Conservation (phyloP, 2,888 invertebrate species). For the Notodonta ziczac region DNA sequence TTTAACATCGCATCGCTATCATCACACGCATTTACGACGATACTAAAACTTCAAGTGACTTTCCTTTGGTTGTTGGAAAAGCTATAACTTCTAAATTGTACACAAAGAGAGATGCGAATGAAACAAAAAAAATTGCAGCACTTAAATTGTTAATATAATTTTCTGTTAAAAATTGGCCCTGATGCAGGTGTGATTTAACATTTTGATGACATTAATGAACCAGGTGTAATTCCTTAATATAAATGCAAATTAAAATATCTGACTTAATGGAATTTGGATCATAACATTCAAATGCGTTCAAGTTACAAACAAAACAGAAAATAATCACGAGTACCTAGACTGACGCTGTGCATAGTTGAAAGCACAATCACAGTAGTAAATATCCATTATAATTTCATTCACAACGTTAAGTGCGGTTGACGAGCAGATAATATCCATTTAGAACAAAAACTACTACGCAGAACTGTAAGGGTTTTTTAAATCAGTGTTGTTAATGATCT, state of each 20-base stretch:
- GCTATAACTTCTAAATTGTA: constrained; percentile 33
- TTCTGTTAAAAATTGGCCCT: background rate
- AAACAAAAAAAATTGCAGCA: constrained; percentile 17
- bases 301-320: background rate
- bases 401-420: constrained; percentile 26
- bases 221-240: background rate
- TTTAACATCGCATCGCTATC: constrained; percentile 59
- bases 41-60: constrained; percentile 53
- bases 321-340: no score
- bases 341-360: background rate
- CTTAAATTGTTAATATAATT: constrained; percentile 12
- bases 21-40: constrained; percentile 60
- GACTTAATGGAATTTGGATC: background rate
- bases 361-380: background rate
- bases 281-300: background rate
- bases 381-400: constrained; percentile 27
- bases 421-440: constrained; percentile 45
- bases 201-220: constrained; percentile 9
- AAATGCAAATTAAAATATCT: background rate
- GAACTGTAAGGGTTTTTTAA: constrained; percentile 59
- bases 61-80: constrained; percentile 41
- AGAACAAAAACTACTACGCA: constrained; percentile 58
- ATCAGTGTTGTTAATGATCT: constrained; percentile 70
- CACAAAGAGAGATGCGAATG: constrained; percentile 12
- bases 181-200: constrained; percentile 3